A percentile compares a stretch with the other conserved stretches of the same genome.
These are phyloP conservation scores for Formica selysi DNA, from an alignment of 1,140 invertebrate genomes.

Conservation along the genomic window DNA sequence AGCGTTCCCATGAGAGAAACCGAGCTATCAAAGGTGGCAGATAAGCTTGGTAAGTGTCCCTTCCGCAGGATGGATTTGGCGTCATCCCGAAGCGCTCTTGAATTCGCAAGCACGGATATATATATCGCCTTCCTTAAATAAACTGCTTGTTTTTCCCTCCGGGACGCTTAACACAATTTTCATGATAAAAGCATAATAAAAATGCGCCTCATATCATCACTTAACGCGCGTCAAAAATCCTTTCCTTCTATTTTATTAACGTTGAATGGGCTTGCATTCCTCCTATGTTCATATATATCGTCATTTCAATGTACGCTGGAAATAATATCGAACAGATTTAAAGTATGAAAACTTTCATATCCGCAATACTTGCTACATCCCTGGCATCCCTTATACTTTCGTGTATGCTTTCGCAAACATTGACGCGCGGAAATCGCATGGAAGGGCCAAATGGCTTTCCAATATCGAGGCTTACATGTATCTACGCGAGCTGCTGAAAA, in stretches of 20 bases:
- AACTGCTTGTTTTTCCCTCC: not conserved
- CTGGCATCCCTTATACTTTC: not conserved
- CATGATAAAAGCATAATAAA: not conserved
- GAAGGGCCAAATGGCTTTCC: conserved; percentile 35
- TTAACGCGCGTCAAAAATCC: not conserved
- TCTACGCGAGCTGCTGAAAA: conserved; percentile 18
- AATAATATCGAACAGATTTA: conserved; percentile 14
- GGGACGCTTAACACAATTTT: conserved; percentile 31
- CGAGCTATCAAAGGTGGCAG: conserved; percentile 48
- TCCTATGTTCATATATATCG: not conserved
- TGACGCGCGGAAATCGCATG: conserved; percentile 21
- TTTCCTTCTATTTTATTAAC: not conserved
- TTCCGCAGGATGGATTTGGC: conserved; percentile 10
- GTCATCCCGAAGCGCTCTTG: not conserved
- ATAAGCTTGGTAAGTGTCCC: conserved; percentile 35
- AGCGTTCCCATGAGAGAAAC: conserved; percentile 30
- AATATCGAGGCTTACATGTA: conserved; percentile 29
- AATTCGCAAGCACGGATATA: conserved; percentile 3
- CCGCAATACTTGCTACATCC: not conserved
- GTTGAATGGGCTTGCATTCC: not conserved
- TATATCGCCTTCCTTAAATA: not conserved
- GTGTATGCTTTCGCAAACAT: conserved; percentile 2
- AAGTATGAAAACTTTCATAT: not conserved
- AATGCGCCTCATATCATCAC: not conserved
- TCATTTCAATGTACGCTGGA: not conserved